Conservation (phyloP, 2,888 invertebrate species). For the Endomychus coccineus region DNA sequence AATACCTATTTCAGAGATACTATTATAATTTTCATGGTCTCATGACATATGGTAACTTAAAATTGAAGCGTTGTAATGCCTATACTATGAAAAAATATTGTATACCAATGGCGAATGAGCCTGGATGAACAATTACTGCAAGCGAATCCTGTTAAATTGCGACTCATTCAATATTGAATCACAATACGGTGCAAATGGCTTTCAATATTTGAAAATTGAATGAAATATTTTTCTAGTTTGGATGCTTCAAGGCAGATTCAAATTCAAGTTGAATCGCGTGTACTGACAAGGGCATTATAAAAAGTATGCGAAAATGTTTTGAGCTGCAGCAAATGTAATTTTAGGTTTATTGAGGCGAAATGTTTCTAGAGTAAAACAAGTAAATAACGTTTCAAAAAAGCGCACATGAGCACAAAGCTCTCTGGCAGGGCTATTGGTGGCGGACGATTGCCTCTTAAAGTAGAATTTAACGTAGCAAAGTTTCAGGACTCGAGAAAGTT, state of each 20-base stretch:
- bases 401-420: slow-evolving; percentile 27
- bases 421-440: slow-evolving; percentile 23
- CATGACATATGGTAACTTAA: too few species aligned
- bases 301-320: too few species aligned
- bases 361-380: slow-evolving; percentile 27
- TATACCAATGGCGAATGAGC: too few species aligned
- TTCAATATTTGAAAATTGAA: slow-evolving; percentile 1
- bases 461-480: slow-evolving; percentile 40
- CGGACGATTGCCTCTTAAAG: slow-evolving; percentile 39
- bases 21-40: too few species aligned
- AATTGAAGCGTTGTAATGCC: too few species aligned
- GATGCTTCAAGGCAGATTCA: not conserved
- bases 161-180: too few species aligned
- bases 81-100: too few species aligned
- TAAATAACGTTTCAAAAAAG: slow-evolving; percentile 31
- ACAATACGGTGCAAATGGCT: not conserved
- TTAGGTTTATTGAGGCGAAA: slow-evolving; percentile 26
- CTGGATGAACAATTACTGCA: too few species aligned
- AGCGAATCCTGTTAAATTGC: too few species aligned
- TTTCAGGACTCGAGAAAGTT: slow-evolving; percentile 30
- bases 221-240: not conserved
- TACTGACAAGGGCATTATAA: too few species aligned
- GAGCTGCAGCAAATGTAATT: slow-evolving; percentile 22
- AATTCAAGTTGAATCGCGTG: too few species aligned
- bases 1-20: too few species aligned